Evolutionary conservation across 2,797 vertebrate species (phyloP), one percentile per base, ranked within the genome.

Genomic region (Pitangus sulphuratus): DNA sequence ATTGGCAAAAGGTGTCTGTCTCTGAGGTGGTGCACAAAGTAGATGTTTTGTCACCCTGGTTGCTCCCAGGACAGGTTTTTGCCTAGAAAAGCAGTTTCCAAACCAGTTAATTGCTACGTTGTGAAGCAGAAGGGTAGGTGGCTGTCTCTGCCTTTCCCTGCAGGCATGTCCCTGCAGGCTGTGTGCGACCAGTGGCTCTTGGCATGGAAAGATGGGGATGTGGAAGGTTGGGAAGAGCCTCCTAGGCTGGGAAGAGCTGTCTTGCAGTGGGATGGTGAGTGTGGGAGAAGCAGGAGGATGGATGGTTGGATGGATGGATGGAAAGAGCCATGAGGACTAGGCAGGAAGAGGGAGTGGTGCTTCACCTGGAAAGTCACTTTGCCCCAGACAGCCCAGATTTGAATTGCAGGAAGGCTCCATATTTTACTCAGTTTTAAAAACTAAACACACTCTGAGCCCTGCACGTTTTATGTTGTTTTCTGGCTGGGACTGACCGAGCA

Each of bases 11-110:
- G 83, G 47, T 69, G 44, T 78, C 94, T 93, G 25, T 72, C 71
- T 6, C 58, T 61, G 15, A 69, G 83, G 54, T 81, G 42, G 19
- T 66, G 54, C 53, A 35, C 35, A 72, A 14, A 78, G 80, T 40
- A 75, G 54, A 31, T 81, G 62, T 71, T 90, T 90, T 91, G 87
- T 82, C 13, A 53, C 51, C 40, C 60, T 3, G 7, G n/a, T 79
- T 0, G 18, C 68, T 93, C 54, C 50, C 69, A 69, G 80, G 69
- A 35, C 0, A 1, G 30, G 11, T 54, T 96, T 97, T 90, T 97
- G 85, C 93, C 90, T 94, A 90, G 90, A 91, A 84, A 95, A 24
- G 93, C 93, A 88, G 66, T 88, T 96, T 94, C 54, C 47, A 84
- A 93, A 84, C 65, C 80, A 39, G 84, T 65, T 95, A 79, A 81